A percentile compares a stretch with the other conserved stretches of the same genome.
Conservation (phyloP, 2,797 vertebrate species). For the Furcifer pardalis region DNA sequence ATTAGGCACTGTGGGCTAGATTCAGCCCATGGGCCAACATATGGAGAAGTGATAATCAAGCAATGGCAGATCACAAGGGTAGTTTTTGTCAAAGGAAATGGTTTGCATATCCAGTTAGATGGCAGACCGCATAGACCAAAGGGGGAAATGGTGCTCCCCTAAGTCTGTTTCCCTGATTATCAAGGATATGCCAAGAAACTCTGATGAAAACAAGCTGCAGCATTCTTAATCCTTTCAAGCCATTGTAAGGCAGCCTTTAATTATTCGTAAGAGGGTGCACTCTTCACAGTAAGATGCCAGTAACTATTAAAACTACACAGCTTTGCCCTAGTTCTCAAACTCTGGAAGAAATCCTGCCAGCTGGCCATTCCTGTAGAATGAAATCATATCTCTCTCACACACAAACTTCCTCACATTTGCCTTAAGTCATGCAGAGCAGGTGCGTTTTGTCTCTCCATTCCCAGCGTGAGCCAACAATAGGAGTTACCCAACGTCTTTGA, state of each 20-base stretch:
- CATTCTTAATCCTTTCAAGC: slow-evolving; percentile 23
- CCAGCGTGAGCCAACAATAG: slow-evolving; percentile 88
- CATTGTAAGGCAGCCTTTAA: slow-evolving; percentile 47
- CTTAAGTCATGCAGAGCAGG: slow-evolving; percentile 90
- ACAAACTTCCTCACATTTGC: slow-evolving; percentile 87
- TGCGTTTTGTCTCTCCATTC: slow-evolving; percentile 90
- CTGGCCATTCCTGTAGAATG: slow-evolving; percentile 81
- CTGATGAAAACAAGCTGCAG: slow-evolving; percentile 16
- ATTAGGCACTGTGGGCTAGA: too few relatives aligned
- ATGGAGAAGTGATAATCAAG: not conserved
- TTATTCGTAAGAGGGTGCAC: slow-evolving; percentile 65
- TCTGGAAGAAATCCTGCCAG: slow-evolving; percentile 81
- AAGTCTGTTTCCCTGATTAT: not conserved
- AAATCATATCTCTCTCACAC: slow-evolving; percentile 88
- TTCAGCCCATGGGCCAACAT: too few relatives aligned
- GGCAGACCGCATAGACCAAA: not conserved
- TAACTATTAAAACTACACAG: slow-evolving; percentile 70
- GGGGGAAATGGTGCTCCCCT: too few relatives aligned
- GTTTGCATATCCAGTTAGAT: not conserved
- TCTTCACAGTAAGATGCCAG: slow-evolving; percentile 71
- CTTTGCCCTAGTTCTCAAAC: slow-evolving; percentile 73
- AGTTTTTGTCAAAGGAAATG: not conserved
- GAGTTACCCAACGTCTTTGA: slow-evolving; percentile 81
- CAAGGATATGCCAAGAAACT: slow-evolving; percentile 23
- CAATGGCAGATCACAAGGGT: not conserved